Conservation (phyloP, 1,140 invertebrate species). For the Cyphomyrmex costatus region DNA sequence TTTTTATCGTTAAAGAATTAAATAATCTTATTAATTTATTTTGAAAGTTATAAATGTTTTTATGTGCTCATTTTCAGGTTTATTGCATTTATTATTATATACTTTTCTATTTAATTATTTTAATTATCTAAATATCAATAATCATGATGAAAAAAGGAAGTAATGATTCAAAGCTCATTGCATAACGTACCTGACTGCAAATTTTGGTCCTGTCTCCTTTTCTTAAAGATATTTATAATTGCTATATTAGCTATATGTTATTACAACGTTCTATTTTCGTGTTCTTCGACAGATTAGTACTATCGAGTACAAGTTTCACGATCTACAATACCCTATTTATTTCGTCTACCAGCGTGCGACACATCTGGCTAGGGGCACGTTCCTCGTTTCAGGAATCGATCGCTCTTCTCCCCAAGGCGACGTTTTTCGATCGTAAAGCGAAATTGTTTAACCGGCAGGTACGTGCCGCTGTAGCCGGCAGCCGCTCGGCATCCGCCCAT, state of each 20-base stretch:
- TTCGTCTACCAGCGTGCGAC: slow-evolving; percentile 20
- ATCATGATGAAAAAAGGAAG: background rate
- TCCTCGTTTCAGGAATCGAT: slow-evolving; percentile 59
- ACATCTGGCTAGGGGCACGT: background rate
- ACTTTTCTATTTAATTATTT: background rate
- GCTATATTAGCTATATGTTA: background rate
- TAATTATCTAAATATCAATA: background rate
- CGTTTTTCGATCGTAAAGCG: slow-evolving; percentile 72
- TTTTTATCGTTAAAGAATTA: background rate
- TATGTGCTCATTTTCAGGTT: background rate
- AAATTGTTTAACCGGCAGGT: slow-evolving; percentile 71
- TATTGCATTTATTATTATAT: background rate
- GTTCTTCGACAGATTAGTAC: slow-evolving; percentile 29
- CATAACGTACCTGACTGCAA: background rate
- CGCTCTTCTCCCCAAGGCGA: slow-evolving; percentile 48
- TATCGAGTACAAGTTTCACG: slow-evolving; percentile 29
- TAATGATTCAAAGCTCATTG: background rate
- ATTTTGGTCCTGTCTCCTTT: background rate
- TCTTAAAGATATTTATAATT: slow-evolving; percentile 14
- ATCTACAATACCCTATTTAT: slow-evolving; percentile 36
- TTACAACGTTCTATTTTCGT: background rate
- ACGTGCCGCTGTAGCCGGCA: slow-evolving; percentile 58
- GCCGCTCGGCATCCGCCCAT: slow-evolving; percentile 54
- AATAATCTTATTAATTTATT: background rate
- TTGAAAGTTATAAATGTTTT: background rate